Conservation (phyloP, 1,140 invertebrate genomes). For the Watersipora subatra region DNA sequence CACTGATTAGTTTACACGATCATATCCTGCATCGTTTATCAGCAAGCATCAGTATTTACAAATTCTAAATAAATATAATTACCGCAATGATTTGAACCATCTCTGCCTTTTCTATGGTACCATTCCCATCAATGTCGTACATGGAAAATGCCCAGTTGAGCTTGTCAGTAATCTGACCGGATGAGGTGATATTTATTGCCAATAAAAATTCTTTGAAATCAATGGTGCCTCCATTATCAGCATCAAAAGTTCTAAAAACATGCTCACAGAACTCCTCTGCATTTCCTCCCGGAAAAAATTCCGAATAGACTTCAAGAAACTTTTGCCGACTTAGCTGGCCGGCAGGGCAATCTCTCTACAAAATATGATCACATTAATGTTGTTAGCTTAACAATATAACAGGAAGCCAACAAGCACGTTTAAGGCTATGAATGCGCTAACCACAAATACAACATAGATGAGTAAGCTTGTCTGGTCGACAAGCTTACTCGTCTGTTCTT, state of each 20-base stretch:
- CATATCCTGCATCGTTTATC: no score
- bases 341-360: slow-evolving; percentile 98
- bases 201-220: slow-evolving; percentile 40
- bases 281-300: slow-evolving; percentile 88
- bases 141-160: slow-evolving; percentile 94
- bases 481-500: no score
- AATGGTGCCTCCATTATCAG: slow-evolving; percentile 76
- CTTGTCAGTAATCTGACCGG: slow-evolving; percentile 93
- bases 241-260: slow-evolving; percentile 96
- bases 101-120: slow-evolving; percentile 87
- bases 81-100: slow-evolving; percentile 53
- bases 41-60: no score
- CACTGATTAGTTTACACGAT: no score
- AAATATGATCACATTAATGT: no score
- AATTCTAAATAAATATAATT: no score
- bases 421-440: no score
- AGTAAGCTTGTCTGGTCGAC: no score
- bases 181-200: slow-evolving; percentile 94
- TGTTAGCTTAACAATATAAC: no score
- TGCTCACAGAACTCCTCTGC: slow-evolving; percentile 98
- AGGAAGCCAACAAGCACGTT: no score
- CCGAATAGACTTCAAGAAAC: slow-evolving; percentile 96
- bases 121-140: slow-evolving; percentile 98
- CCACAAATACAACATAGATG: no score
- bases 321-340: slow-evolving; percentile 90